Conservation (phyloP, 2,797 vertebrate genomes). For the Trachops cirrhosus region DNA sequence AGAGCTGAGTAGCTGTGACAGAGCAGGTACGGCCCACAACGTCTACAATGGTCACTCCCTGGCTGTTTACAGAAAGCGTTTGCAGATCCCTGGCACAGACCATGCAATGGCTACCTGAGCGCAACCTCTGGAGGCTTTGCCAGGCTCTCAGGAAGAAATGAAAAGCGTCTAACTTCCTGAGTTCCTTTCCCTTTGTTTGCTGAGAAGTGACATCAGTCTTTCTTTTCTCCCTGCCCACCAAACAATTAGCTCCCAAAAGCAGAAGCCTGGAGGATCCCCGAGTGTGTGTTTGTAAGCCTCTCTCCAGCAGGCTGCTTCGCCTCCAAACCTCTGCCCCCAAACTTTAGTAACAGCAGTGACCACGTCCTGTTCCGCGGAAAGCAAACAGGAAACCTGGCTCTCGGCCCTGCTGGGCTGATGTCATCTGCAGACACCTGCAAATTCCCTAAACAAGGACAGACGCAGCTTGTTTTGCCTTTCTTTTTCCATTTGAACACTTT, state of each 20-base stretch:
- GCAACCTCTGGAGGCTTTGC: not conserved
- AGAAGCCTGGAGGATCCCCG: not conserved
- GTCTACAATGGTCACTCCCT: not conserved
- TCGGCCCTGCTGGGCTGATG: not conserved
- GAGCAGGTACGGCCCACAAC: not conserved
- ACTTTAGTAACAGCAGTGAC: not conserved
- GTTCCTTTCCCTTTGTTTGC: slow-evolving; percentile 15
- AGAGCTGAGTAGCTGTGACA: not conserved
- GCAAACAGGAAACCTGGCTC: not conserved
- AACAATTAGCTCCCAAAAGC: slow-evolving; percentile 32
- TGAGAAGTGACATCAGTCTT: not conserved
- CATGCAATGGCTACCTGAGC: fast-evolving
- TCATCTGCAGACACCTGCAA: slow-evolving; percentile 32
- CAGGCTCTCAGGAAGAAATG: not conserved
- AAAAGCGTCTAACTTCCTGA: not conserved
- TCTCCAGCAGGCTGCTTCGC: not conserved
- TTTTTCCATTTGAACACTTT: slow-evolving; percentile 47
- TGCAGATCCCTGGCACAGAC: not conserved
- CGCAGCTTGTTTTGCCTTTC: slow-evolving; percentile 24
- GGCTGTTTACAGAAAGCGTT: not conserved
- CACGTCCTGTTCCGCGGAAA: not conserved
- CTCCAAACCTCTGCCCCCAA: not conserved
- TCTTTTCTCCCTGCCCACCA: not conserved
- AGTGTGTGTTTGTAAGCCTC: not conserved
- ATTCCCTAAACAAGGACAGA: slow-evolving; percentile 46